Percentiles rank a stretch among this genome's conserved stretches.
Evolutionary conservation across 1,140 invertebrate genomes (phyloP).

Genomic region (Ips typographus): DNA sequence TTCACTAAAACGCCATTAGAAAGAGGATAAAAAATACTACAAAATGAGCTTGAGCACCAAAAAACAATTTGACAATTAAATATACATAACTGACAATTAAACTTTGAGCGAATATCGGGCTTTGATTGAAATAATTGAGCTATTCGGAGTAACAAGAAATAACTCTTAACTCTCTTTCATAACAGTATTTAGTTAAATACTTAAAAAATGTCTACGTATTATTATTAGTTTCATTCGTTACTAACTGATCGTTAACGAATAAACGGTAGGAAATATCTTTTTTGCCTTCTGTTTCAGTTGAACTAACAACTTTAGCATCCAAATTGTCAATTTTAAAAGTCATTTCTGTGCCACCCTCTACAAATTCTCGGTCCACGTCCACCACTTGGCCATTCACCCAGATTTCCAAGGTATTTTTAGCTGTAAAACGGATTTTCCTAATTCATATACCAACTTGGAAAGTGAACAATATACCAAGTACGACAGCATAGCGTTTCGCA

Average conservation of each 20-base stretch:
- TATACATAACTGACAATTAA: no score
- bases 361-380: conserved; percentile 74
- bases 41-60: no score
- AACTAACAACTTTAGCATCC: conserved; percentile 58
- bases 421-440: conserved; percentile 51
- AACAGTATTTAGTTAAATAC: no score
- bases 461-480: conserved; percentile 62
- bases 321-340: conserved; percentile 60
- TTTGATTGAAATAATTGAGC: no score
- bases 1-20: no score
- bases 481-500: conserved; percentile 61
- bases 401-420: conserved; percentile 76
- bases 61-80: no score
- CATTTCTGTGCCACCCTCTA: conserved; percentile 80
- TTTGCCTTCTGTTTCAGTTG: conserved; percentile 57
- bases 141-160: no score
- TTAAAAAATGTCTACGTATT: neutral
- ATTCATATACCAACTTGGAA: neutral
- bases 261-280: conserved; percentile 58
- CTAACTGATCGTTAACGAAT: conserved; percentile 50
- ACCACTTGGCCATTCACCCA: conserved; percentile 74
- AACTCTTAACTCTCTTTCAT: no score
- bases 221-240: conserved; percentile 9
- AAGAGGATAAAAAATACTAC: no score
- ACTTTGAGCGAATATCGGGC: no score